A percentile compares a stretch with the other conserved stretches of the same genome.
Conservation (phyloP, 2,888 invertebrate species). For the Gasteruption jaculator region DNA sequence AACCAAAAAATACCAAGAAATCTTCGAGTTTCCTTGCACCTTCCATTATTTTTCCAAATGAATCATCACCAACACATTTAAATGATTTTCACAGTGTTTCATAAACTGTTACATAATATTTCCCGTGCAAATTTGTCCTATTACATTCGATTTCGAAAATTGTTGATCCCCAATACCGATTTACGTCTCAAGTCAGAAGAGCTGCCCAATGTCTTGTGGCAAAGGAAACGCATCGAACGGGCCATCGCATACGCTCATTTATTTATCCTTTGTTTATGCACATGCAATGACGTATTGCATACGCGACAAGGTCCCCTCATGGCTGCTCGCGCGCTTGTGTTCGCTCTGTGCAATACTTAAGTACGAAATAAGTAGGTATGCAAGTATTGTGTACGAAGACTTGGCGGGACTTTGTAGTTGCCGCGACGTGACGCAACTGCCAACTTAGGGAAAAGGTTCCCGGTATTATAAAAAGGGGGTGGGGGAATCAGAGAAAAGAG, state of each 20-base stretch:
- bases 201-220: too few species aligned
- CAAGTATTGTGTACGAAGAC: constrained; percentile 31
- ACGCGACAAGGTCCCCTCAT: constrained; percentile 9
- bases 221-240: constrained; percentile 9
- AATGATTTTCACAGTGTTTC: too few species aligned
- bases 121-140: too few species aligned
- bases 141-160: too few species aligned
- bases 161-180: too few species aligned
- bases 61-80: too few species aligned
- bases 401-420: constrained; percentile 46
- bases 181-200: too few species aligned
- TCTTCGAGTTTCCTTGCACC: too few species aligned
- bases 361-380: constrained; percentile 39
- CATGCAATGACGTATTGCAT: constrained; percentile 3
- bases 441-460: constrained; percentile 45
- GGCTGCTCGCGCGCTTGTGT: constrained; percentile 15
- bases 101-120: too few species aligned
- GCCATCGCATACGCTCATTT: constrained; percentile 13
- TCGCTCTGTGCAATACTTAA: constrained; percentile 30
- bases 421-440: constrained; percentile 51
- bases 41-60: too few species aligned
- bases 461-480: constrained; percentile 39
- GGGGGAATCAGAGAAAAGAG: constrained; percentile 17
- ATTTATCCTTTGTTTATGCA: constrained; percentile 20
- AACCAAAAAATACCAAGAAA: too few species aligned